phyloP scores from a whole-genome alignment of 2,888 invertebrate genomes.

The Hecatera dysodea region DNA sequence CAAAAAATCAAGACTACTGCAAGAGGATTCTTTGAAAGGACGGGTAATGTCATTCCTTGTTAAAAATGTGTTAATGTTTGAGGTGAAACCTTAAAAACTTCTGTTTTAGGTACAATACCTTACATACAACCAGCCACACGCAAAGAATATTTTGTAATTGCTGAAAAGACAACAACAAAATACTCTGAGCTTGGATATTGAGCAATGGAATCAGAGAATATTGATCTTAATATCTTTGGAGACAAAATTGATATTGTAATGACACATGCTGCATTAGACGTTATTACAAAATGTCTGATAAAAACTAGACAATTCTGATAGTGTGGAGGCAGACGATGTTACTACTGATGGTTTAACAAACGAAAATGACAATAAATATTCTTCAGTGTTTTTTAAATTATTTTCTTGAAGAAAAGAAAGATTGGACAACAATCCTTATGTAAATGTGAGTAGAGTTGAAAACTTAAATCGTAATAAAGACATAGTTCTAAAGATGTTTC shows the following conservation, averaged over 20 bases:
- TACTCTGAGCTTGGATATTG: constrained; percentile 84
- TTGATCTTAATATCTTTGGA: constrained; percentile 33
- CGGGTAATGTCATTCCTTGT: constrained; percentile 85
- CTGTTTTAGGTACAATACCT: constrained; percentile 92
- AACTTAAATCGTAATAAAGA: constrained; percentile 15
- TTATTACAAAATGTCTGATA: constrained; percentile 29
- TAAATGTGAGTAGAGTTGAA: constrained; percentile 8
- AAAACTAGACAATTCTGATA: constrained; percentile 33
- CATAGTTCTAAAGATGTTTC: constrained; percentile 3
- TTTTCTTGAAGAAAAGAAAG: not conserved
- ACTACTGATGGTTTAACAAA: not conserved
- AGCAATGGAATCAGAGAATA: constrained; percentile 61
- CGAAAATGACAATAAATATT: not conserved
- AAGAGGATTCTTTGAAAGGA: constrained; percentile 63
- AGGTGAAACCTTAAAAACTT: constrained; percentile 83
- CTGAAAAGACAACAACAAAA: constrained; percentile 92
- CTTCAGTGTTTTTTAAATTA: not conserved
- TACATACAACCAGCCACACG: constrained; percentile 96
- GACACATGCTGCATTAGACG: constrained; percentile 60
- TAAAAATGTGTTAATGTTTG: constrained; percentile 86
- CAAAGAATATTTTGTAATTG: constrained; percentile 96
- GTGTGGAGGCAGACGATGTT: constrained; percentile 54
- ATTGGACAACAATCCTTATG: not conserved
- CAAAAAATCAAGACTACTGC: constrained; percentile 59
- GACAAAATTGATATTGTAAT: constrained; percentile 48